Conservation (phyloP, 2,113 vertebrate species). For the Halichoeres trimaculatus region DNA sequence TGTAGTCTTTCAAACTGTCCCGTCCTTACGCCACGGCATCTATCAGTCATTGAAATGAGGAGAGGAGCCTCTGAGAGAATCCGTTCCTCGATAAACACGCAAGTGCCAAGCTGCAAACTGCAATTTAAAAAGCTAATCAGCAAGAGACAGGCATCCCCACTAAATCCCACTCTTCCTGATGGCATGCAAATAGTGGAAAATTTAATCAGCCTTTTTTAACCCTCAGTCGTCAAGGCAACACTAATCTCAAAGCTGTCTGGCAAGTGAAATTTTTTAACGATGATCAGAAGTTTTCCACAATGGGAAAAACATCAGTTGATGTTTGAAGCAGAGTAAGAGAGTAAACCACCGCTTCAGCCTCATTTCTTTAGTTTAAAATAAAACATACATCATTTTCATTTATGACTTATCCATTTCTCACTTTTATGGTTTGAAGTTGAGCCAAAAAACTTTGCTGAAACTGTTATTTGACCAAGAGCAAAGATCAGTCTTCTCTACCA, state of each 20-base stretch:
- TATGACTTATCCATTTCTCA: too few relatives aligned
- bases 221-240: conserved; percentile 77
- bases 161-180: conserved; percentile 76
- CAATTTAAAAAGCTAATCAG: conserved; percentile 76
- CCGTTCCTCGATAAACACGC: conserved; percentile 67
- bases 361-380: not conserved
- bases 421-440: too few relatives aligned
- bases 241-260: conserved; percentile 78
- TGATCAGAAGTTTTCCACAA: conserved; percentile 58
- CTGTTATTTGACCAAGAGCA: too few relatives aligned
- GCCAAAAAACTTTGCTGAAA: too few relatives aligned
- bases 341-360: not conserved
- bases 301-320: conserved; percentile 9
- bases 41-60: conserved; percentile 34
- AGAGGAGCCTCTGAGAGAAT: conserved; percentile 42
- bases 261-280: conserved; percentile 59
- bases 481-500: not conserved
- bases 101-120: conserved; percentile 59
- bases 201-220: conserved; percentile 80
- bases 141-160: conserved; percentile 73
- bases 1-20: conserved; percentile 9
- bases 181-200: conserved; percentile 77
- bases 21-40: conserved; percentile 11
- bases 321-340: conserved; percentile 12
- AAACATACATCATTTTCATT: too few relatives aligned